Evolutionary conservation across 2,888 invertebrate species (phyloP).

Genomic region (Erebia palarica): DNA sequence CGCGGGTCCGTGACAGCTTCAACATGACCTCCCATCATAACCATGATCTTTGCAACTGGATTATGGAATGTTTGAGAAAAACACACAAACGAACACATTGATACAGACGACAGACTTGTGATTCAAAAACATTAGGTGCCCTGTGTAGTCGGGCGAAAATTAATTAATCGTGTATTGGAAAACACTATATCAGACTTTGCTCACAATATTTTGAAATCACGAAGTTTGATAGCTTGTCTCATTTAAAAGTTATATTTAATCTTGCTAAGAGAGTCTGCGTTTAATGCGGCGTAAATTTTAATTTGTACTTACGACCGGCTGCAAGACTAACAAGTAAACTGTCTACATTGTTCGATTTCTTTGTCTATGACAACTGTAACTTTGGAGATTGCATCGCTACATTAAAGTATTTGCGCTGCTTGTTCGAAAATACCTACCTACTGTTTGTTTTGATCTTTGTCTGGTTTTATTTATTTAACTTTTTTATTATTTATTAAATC

Average conservation of each 20-base stretch:
- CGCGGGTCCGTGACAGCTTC: no score
- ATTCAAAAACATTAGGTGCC: no score
- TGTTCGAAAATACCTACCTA: neutral
- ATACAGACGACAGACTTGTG: no score
- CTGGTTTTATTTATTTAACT: neutral
- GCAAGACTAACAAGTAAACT: constrained; percentile 45
- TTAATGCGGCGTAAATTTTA: constrained; percentile 43
- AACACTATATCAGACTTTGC: constrained; percentile 23
- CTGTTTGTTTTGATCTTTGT: neutral
- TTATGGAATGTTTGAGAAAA: no score
- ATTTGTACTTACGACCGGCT: constrained; percentile 36
- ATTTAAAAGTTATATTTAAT: constrained; percentile 64
- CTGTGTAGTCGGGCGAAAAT: neutral
- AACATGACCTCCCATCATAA: no score
- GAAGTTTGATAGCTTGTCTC: constrained; percentile 46
- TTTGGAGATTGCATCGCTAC: constrained; percentile 19
- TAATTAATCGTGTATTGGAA: constrained; percentile 12
- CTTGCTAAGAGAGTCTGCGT: constrained; percentile 46
- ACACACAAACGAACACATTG: no score
- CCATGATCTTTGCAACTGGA: no score
- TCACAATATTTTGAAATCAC: constrained; percentile 9
- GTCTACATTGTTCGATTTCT: constrained; percentile 28
- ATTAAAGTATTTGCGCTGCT: constrained; percentile 10
- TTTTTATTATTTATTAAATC: neutral
- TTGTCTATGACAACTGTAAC: constrained; percentile 21